Evolutionary conservation across 2,888 invertebrate species (phyloP).

Genomic region (Altica lythri): DNA sequence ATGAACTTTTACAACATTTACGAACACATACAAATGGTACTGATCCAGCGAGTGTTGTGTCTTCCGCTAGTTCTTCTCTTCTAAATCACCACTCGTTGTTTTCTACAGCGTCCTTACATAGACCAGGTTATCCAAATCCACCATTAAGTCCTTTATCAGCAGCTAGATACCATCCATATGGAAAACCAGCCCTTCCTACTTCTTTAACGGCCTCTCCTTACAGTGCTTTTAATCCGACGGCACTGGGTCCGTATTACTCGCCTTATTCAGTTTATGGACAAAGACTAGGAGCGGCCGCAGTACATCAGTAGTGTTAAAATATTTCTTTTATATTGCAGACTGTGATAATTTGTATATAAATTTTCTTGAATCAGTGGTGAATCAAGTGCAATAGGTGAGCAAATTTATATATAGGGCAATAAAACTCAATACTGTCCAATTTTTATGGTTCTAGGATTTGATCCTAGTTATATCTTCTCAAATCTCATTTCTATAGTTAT

Average conservation of each 20-base stretch:
- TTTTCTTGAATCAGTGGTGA: slow-evolving; percentile 30
- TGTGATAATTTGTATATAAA: slow-evolving; percentile 54
- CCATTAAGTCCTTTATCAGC: slow-evolving; percentile 86
- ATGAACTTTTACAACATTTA: slow-evolving; percentile 90
- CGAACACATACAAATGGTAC: slow-evolving; percentile 84
- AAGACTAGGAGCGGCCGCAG: slow-evolving; percentile 80
- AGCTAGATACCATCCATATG: slow-evolving; percentile 90
- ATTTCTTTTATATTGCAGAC: slow-evolving; percentile 40
- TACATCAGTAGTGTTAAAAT: slow-evolving; percentile 70
- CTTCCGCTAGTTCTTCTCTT: slow-evolving; percentile 66
- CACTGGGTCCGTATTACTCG: slow-evolving; percentile 83
- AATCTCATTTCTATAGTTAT: slow-evolving; percentile 35
- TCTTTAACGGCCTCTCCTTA: slow-evolving; percentile 75
- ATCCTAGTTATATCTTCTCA: slow-evolving; percentile 25
- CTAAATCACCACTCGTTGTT: slow-evolving; percentile 71
- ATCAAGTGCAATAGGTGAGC: slow-evolving; percentile 47
- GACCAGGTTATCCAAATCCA: slow-evolving; percentile 72
- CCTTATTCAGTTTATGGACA: slow-evolving; percentile 92
- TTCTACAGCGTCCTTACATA: slow-evolving; percentile 77
- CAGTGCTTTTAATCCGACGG: slow-evolving; percentile 77
- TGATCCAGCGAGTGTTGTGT: slow-evolving; percentile 67
- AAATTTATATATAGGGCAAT: slow-evolving; percentile 34
- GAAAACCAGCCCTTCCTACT: slow-evolving; percentile 76
- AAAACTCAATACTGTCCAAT: slow-evolving; percentile 33
- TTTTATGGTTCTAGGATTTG: slow-evolving; percentile 22